Conservation (phyloP, 2,888 invertebrate genomes). For the Acleris laterana region DNA sequence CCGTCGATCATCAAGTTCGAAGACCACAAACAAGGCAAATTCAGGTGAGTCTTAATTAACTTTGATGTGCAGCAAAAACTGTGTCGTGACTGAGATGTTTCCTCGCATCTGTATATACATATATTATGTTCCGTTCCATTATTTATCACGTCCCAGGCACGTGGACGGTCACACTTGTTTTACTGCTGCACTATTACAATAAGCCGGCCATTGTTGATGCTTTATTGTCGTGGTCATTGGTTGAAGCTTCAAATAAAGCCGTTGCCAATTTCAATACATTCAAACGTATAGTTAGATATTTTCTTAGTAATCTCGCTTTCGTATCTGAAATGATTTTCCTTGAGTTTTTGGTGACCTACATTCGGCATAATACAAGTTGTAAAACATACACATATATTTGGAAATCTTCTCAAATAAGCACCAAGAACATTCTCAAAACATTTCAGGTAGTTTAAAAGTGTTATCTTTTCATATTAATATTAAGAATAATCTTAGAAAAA, state of each 20-base stretch:
- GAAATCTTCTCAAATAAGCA: no score
- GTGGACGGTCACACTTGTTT: slow-evolving; percentile 66
- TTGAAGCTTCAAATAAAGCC: neutral
- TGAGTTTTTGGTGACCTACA: neutral
- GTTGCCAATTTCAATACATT: neutral
- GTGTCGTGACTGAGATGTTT: slow-evolving; percentile 58
- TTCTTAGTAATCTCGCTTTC: neutral
- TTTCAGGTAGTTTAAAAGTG: no score
- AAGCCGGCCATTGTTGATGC: slow-evolving; percentile 17
- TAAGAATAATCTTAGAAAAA: no score
- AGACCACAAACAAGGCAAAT: slow-evolving; percentile 91
- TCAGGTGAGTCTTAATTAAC: slow-evolving; percentile 78
- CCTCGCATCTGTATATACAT: slow-evolving; percentile 55
- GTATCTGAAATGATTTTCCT: neutral
- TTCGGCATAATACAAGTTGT: neutral
- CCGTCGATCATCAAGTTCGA: slow-evolving; percentile 95
- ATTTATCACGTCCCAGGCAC: slow-evolving; percentile 68
- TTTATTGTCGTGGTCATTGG: slow-evolving; percentile 25
- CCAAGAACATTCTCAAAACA: no score
- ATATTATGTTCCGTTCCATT: slow-evolving; percentile 59
- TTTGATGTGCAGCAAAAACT: slow-evolving; percentile 47
- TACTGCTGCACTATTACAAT: slow-evolving; percentile 30
- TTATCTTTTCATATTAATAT: no score
- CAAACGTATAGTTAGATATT: neutral
- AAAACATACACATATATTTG: no score